Conservation (phyloP, 2,113 vertebrate species). For the Miniopterus natalensis region DNA sequence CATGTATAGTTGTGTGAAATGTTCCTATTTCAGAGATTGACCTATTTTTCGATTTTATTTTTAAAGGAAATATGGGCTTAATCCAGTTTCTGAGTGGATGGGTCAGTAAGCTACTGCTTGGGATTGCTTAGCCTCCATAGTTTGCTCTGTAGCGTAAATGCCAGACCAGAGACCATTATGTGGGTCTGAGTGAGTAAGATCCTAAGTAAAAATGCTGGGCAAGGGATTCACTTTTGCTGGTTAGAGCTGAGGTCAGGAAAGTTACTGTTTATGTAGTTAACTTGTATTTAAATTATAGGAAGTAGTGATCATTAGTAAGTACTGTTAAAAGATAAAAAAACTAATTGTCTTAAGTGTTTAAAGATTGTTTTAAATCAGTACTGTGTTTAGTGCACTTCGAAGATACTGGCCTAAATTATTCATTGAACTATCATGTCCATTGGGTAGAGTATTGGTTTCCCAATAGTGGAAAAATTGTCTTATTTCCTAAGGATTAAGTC, state of each 20-base stretch:
- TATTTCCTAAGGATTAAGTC: neutral
- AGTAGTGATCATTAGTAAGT: neutral
- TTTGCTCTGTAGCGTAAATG: neutral
- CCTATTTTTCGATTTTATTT: neutral
- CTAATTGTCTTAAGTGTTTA: neutral
- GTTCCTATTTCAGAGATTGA: neutral
- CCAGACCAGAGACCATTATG: neutral
- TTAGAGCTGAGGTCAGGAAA: neutral
- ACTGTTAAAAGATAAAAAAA: neutral
- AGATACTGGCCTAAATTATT: neutral
- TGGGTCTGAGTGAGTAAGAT: neutral
- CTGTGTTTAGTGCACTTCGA: neutral
- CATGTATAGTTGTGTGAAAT: neutral
- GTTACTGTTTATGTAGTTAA: neutral
- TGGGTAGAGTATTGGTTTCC: neutral
- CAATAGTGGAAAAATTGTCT: neutral
- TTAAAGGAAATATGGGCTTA: neutral
- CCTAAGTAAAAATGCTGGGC: neutral
- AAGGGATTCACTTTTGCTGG: neutral
- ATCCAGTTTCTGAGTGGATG: neutral
- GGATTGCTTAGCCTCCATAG: neutral
- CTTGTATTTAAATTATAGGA: constrained; percentile 22
- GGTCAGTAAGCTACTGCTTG: neutral
- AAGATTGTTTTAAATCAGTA: neutral
- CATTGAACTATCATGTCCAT: neutral